These are phyloP conservation scores for Pseudorasbora parva DNA, from an alignment of 2,113 vertebrate genomes.

Conservation along the genomic window DNA sequence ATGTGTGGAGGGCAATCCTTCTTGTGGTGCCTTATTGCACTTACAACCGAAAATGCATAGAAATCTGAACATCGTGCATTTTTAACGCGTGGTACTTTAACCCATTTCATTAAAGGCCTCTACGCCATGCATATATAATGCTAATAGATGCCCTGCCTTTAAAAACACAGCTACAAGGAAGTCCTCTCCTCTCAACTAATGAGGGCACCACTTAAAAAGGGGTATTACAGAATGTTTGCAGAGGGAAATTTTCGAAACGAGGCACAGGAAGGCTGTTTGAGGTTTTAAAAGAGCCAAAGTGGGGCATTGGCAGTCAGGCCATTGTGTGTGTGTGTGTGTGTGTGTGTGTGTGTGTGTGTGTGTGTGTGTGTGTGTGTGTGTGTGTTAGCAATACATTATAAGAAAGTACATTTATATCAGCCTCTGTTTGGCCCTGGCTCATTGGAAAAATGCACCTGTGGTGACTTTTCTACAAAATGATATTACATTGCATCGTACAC, in stretches of 20 bases:
- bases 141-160: constrained; percentile 35
- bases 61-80: constrained; percentile 3
- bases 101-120: constrained; percentile 30
- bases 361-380: neutral
- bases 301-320: constrained; percentile 20
- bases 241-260: constrained; percentile 27
- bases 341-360: no score
- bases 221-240: constrained; percentile 16
- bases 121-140: constrained; percentile 22
- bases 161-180: constrained; percentile 41
- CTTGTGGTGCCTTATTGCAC: neutral
- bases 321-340: no score
- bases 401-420: neutral
- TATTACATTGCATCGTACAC: no score
- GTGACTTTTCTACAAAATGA: no score
- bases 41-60: neutral
- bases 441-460: no score
- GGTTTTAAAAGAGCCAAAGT: constrained; percentile 42
- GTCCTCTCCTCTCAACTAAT: constrained; percentile 19
- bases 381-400: constrained; percentile 7
- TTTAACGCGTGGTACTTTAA: constrained; percentile 29
- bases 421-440: neutral
- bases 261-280: constrained; percentile 23
- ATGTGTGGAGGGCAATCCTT: neutral
- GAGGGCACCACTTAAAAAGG: constrained; percentile 38